These are phyloP conservation scores for Halichoerus grypus DNA, from an alignment of 2,113 vertebrate genomes.

Conservation along the genomic window DNA sequence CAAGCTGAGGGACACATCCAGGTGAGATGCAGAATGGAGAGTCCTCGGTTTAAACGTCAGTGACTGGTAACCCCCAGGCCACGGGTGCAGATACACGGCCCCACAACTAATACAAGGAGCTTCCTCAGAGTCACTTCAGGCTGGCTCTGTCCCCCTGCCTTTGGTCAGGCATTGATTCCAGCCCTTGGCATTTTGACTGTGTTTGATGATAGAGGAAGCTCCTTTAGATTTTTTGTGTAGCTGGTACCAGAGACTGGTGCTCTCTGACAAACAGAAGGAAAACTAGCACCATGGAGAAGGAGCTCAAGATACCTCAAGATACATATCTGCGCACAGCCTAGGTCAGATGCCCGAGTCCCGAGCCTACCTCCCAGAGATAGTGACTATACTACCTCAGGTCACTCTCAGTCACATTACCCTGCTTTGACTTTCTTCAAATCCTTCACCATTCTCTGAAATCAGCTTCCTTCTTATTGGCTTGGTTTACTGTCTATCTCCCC, in stretches of 20 bases:
- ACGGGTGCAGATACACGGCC: not conserved
- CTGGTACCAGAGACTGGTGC: not conserved
- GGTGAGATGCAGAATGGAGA: not conserved
- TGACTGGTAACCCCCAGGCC: not conserved
- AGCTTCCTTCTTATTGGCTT: not conserved
- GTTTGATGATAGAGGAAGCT: not conserved
- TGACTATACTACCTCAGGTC: not conserved
- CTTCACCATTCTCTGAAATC: not conserved
- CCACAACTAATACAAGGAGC: not conserved
- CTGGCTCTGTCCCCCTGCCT: not conserved
- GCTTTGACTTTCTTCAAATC: not conserved
- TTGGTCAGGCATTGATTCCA: not conserved
- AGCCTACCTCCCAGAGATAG: not conserved
- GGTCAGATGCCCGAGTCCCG: not conserved
- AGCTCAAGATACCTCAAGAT: too few relatives aligned
- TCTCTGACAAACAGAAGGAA: not conserved
- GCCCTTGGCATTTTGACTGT: not conserved
- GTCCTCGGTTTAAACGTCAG: not conserved
- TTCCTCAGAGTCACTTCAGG: not conserved
- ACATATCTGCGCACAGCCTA: accelerated
- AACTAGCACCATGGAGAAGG: not conserved
- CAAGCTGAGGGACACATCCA: not conserved
- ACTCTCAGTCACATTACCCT: not conserved
- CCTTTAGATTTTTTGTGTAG: not conserved
- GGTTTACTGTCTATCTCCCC: not conserved